Base-by-base conservation (phyloP, 1,140 invertebrate species). In the Drosophila nannoptera region DNA sequence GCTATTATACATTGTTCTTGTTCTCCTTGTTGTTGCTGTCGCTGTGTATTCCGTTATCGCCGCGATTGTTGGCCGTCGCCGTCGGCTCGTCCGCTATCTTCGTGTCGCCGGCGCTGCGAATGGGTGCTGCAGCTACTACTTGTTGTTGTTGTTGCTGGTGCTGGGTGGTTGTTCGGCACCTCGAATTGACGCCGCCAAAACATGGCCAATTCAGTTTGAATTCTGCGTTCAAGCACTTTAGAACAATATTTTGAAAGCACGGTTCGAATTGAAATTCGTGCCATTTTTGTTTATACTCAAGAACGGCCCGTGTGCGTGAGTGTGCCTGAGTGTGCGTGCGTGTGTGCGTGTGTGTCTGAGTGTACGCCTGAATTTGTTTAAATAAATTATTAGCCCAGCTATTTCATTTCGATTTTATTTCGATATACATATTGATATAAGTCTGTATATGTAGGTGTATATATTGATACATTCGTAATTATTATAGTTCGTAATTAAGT, bases 221-320 rank as follows among this genome's bases (percentile, higher is more conserved):
- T 86, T 86, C 74, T 86, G 68, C 74, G 65, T 86, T 86, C 77
- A 77, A 86, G 81, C 81, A 77, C 68, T 68, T 55, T 86, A 86
- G 81, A 86, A 86, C 81, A 67, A 75, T 56, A 45, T 32, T 35
- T 29, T 11, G 31, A 38, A 67, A 72, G 38, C 22, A 8, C 31
- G 11, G n/a, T 6, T 12, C 31, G 2, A n/a, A 14, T 8, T 8
- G 0, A 7, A 31, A 4, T 42, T 31, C 16, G 31, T 52, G 16
- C 49, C 14, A 52, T 52, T 35, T 52, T 35, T 52, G 49, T 52
- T 52, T 52, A 33, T 31, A 36, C 11, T 9, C 22, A 22, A 22
- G 22, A 22, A 22, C 3, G 1, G 1, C 22, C 22, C 22, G 40
- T 7, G 12, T 14, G 12, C 40, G 12, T 43, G 7, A 2, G 12